Conservation (phyloP, 2,113 vertebrate species). For the Ancistrus triradiatus region DNA sequence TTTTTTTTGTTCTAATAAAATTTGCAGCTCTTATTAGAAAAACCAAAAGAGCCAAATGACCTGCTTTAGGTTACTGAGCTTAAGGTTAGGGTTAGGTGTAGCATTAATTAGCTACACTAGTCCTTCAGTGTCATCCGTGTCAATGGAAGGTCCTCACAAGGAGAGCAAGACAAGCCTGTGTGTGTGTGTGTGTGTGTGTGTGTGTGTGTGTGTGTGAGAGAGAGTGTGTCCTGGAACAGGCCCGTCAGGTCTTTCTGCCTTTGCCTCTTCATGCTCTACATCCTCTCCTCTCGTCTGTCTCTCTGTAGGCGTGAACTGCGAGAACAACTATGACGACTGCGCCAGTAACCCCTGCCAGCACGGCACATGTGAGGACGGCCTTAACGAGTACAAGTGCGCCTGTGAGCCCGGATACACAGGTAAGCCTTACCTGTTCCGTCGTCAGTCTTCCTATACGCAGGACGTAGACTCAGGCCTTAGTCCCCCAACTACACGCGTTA, state of each 20-base stretch:
- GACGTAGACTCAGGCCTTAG: too few species aligned
- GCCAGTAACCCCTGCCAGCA: conserved; percentile 82
- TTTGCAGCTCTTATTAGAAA: too few species aligned
- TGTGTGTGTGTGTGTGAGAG: neutral
- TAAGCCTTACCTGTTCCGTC: conserved; percentile 44
- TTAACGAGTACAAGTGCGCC: conserved; percentile 84
- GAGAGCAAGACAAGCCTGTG: neutral
- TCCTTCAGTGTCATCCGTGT: neutral
- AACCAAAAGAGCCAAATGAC: too few species aligned
- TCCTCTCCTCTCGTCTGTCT: conserved; percentile 16
- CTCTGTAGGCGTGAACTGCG: conserved; percentile 84
- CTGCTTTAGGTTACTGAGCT: too few species aligned
- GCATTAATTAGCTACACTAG: too few species aligned
- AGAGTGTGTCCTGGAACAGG: neutral
- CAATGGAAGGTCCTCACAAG: neutral
- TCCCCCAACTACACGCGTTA: too few species aligned
- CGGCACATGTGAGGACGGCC: conserved; percentile 83
- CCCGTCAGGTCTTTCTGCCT: conserved; percentile 11
- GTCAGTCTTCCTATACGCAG: too few species aligned
- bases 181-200: neutral
- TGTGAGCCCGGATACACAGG: conserved; percentile 87
- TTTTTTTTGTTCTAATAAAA: too few species aligned
- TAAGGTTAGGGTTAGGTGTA: too few species aligned
- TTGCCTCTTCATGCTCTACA: neutral
- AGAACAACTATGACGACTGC: conserved; percentile 89